Base-by-base conservation (phyloP, 2,888 invertebrate genomes). In the Neocrepidodera transversa region DNA sequence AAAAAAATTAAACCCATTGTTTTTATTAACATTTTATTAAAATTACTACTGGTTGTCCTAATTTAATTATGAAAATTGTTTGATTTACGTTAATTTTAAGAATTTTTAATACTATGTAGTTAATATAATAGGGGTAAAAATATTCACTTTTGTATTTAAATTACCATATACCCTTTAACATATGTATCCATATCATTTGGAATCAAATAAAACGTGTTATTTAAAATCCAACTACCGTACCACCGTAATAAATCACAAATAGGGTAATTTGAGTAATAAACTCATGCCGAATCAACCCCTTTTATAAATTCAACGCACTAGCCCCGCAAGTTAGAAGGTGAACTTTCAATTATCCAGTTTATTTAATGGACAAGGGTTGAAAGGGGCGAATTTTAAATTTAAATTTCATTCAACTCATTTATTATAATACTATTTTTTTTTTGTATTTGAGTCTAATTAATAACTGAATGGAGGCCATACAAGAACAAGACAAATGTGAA, bases 331-430 rank as follows among this genome's bases (percentile, higher is more conserved):
- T 3, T 6, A 10, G 28, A 28, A 50, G 50, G 50, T 50, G 50
- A 50, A 26, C 50, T 62, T 58, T 50, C 58, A 62, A 55, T 62
- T 55, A 62, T 51, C 28, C 48, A 62, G 43, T 62, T 62, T 62
- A 62, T 58, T 62, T 55, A 58, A 58, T 57, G 54, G 62, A 48
- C 50, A 32, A 38, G n/a, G n/a, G n/a, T n/a, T n/a, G n/a, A n/a
- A n/a, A n/a, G n/a, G 59, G 59, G 54, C 49, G 47, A 47, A 60
- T 51, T 60, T 55, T 47, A 50, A 49, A 54, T 43, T 45, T 36
- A 23, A 60, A 73, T 69, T 50, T 26, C 23, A 20, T 36, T 20
- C 4, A 11, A 35, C n/a, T n/a, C n/a, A n/a, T n/a, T n/a, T n/a
- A n/a, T n/a, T n/a, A n/a, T n/a, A n/a, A n/a, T n/a, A n/a, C n/a